phyloP scores from a whole-genome alignment of 2,113 vertebrate species.

The Zosterops pallidus region DNA sequence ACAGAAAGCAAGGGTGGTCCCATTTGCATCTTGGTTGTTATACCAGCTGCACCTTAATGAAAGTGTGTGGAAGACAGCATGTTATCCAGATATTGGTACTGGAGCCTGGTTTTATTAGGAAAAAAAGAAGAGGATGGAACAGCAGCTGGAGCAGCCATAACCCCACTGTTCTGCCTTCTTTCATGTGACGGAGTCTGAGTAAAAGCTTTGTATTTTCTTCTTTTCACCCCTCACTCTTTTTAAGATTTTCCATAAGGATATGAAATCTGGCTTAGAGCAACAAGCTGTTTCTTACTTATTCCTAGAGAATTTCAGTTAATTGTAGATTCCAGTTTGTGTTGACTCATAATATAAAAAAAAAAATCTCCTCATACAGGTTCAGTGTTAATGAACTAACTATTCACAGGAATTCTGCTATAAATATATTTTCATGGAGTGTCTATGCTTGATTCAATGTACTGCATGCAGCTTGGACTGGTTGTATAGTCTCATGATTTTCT shows the following conservation, averaged over 20 bases:
- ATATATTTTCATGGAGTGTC: background rate
- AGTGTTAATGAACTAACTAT: background rate
- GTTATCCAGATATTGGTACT: background rate
- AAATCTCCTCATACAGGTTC: background rate
- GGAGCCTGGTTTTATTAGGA: background rate
- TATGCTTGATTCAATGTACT: background rate
- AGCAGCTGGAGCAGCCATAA: background rate
- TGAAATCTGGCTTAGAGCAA: background rate
- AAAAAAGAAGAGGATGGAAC: background rate
- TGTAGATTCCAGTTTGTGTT: background rate
- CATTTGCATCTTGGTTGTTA: background rate
- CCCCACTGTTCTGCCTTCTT: background rate
- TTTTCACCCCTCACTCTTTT: background rate
- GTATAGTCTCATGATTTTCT: background rate
- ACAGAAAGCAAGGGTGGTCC: fast-evolving
- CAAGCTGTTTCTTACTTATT: background rate
- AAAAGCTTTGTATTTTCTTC: background rate
- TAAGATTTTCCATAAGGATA: background rate
- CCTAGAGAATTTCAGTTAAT: background rate
- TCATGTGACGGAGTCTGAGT: background rate
- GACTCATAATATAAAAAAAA: background rate
- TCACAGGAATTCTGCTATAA: background rate
- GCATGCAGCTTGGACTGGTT: background rate
- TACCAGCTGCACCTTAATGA: background rate
- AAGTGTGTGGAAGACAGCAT: background rate